Evolutionary conservation across 1,140 invertebrate genomes (phyloP).

Genomic region (Geopemphigus sp.): DNA sequence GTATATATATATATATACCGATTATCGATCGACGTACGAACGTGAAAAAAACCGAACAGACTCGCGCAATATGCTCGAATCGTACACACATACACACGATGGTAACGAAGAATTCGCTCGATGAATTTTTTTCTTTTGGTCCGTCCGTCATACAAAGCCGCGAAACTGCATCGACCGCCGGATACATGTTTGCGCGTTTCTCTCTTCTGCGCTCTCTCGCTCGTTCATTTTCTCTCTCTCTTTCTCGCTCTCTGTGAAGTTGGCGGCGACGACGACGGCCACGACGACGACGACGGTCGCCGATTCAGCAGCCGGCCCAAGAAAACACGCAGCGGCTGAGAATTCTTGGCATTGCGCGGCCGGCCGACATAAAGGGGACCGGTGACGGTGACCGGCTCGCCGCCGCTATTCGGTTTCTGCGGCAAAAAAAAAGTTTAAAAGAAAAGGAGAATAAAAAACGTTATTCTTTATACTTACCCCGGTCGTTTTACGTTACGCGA

Average conservation of each 20-base stretch:
- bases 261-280: too few relatives aligned
- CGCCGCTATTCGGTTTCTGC: conserved; percentile 17
- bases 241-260: background rate
- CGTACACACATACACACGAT: background rate
- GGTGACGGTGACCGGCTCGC: background rate
- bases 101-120: conserved; percentile 15
- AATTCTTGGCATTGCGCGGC: conserved; percentile 28
- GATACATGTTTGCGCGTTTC: background rate
- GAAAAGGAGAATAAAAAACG: too few relatives aligned
- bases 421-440: too few relatives aligned
- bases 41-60: too few relatives aligned
- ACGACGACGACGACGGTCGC: too few relatives aligned
- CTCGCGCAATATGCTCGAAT: background rate
- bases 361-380: background rate
- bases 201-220: too few relatives aligned
- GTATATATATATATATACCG: too few relatives aligned
- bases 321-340: conserved; percentile 8
- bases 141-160: conserved; percentile 9
- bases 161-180: too few relatives aligned
- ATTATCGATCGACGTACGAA: too few relatives aligned
- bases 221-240: too few relatives aligned
- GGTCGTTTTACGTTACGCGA: too few relatives aligned
- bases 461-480: too few relatives aligned
- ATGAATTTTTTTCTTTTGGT: conserved; percentile 7
- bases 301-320: conserved; percentile 21